phyloP scores from a whole-genome alignment of 2,113 vertebrate species.

The Taurulus bubalis region DNA sequence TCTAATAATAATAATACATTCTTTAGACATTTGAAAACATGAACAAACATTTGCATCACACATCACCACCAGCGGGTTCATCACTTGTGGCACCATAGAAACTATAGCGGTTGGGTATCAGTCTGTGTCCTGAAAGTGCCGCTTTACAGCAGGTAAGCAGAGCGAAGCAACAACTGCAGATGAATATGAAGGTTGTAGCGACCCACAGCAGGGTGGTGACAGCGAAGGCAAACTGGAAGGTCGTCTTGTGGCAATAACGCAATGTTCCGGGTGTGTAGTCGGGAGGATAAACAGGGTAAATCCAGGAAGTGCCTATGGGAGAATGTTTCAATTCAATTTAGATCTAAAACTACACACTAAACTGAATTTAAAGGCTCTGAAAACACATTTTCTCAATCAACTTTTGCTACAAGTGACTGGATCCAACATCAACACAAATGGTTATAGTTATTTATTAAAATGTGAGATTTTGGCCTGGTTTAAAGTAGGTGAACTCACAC shows the following conservation, averaged over 20 bases:
- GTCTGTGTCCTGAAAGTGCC: background rate
- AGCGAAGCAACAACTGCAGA: conserved; percentile 33
- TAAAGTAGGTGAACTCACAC: too few relatives aligned
- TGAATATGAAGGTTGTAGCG: background rate
- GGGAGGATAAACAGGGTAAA: conserved; percentile 69
- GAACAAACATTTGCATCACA: conserved; percentile 39
- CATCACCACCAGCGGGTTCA: conserved; percentile 39
- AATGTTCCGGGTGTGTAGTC: conserved; percentile 32
- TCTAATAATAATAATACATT: background rate
- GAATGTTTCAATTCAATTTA: conserved; percentile 1
- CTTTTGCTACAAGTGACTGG: background rate
- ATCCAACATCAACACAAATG: background rate
- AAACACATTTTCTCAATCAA: background rate
- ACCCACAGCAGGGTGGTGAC: conserved; percentile 67
- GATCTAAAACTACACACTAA: background rate
- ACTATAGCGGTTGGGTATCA: conserved; percentile 27
- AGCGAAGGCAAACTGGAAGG: conserved; percentile 69
- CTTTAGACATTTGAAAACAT: background rate
- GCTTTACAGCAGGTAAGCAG: conserved; percentile 30
- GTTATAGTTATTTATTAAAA: background rate
- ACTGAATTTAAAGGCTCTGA: background rate
- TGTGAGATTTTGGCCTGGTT: background rate
- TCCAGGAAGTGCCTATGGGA: conserved; percentile 61
- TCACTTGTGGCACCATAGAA: conserved; percentile 52
- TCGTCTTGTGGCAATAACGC: conserved; percentile 57